Conservation (phyloP, 2,113 vertebrate genomes). For the Nibea coibor region DNA sequence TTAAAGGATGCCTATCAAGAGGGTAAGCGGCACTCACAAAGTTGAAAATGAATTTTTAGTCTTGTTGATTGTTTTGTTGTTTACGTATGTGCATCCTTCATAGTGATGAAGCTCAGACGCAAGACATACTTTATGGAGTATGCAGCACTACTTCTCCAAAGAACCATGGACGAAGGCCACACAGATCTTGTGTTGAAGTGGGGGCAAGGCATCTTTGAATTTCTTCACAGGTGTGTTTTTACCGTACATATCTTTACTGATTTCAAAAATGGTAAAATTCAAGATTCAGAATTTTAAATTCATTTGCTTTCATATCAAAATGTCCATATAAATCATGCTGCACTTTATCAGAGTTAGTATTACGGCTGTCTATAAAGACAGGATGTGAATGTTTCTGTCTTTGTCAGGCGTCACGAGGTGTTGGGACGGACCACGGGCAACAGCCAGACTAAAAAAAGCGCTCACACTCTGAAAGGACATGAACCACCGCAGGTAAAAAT, state of each 20-base stretch:
- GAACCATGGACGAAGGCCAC: constrained; percentile 87
- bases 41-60: not conserved
- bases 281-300: not conserved
- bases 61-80: constrained; percentile 33
- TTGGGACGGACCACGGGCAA: constrained; percentile 7
- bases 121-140: constrained; percentile 89
- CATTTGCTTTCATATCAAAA: not conserved
- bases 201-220: constrained; percentile 75
- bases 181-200: constrained; percentile 83
- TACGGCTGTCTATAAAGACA: not conserved
- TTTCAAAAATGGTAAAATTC: not conserved
- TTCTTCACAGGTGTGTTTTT: constrained; percentile 84
- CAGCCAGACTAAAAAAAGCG: not conserved
- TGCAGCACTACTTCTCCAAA: constrained; percentile 87
- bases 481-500: constrained; percentile 56
- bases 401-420: constrained; percentile 46
- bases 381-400: constrained; percentile 19
- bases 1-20: constrained; percentile 82
- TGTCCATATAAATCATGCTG: not conserved
- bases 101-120: constrained; percentile 90
- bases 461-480: constrained; percentile 17
- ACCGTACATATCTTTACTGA: not conserved
- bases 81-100: constrained; percentile 29
- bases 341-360: not conserved
- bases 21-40: constrained; percentile 76